Conservation (phyloP, 2,888 invertebrate species). For the Caenorhabditis sp. region DNA sequence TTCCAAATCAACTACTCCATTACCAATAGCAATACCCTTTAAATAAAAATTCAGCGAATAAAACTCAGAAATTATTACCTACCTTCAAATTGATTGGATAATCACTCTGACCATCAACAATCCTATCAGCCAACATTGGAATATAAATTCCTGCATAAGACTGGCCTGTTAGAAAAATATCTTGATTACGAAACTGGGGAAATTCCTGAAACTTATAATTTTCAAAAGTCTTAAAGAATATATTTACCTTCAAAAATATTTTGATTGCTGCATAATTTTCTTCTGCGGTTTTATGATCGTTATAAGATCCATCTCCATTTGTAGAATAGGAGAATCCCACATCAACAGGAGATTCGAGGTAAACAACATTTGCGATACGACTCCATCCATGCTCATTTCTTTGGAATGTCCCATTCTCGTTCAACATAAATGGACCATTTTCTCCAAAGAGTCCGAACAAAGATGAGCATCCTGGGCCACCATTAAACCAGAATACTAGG, state of each 20-base stretch:
- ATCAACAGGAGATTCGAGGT: background rate
- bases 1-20: too few species aligned
- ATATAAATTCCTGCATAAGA: background rate
- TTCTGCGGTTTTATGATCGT: background rate
- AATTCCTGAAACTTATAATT: background rate
- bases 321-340: background rate
- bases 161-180: background rate
- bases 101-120: background rate
- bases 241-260: background rate
- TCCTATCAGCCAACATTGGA: background rate
- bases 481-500: background rate
- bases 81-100: background rate
- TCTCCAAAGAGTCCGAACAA: background rate
- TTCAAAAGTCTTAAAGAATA: too few species aligned
- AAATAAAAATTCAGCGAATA: too few species aligned
- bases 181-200: background rate
- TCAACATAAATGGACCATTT: background rate
- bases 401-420: background rate
- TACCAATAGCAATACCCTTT: too few species aligned
- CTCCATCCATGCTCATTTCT: background rate
- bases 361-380: background rate
- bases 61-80: too few species aligned
- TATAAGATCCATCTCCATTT: background rate
- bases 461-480: background rate
- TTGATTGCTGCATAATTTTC: background rate